Conservation (phyloP, 2,797 vertebrate genomes). For the Garrulus glandarius region DNA sequence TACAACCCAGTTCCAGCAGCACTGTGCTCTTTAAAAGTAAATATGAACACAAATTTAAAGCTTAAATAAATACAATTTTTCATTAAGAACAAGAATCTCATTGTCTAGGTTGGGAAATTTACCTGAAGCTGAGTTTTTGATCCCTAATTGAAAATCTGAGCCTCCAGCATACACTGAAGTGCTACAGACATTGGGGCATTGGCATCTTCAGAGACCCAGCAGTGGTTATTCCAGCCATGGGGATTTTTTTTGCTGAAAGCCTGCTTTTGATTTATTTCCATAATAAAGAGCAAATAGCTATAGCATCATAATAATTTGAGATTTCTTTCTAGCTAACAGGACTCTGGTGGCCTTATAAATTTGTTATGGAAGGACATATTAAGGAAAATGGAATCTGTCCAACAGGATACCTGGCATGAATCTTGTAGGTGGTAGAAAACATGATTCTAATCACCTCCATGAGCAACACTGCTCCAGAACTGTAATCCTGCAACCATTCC, state of each 20-base stretch:
- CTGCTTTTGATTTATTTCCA: constrained; percentile 64
- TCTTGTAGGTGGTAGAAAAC: neutral
- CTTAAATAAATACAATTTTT: constrained; percentile 58
- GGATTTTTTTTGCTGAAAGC: neutral
- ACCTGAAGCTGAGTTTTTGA: constrained; percentile 16
- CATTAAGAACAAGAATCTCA: constrained; percentile 49
- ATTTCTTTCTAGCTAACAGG: constrained; percentile 51
- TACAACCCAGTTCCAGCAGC: neutral
- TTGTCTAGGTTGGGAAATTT: constrained; percentile 59
- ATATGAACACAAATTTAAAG: constrained; percentile 50
- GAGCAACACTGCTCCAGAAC: neutral
- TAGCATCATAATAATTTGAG: constrained; percentile 30
- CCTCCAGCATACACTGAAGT: constrained; percentile 46
- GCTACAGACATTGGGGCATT: constrained; percentile 32
- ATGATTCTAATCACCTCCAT: neutral
- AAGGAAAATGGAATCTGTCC: constrained; percentile 44
- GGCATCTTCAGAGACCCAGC: constrained; percentile 27
- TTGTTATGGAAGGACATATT: constrained; percentile 28
- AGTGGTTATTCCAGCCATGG: neutral
- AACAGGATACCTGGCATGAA: neutral
- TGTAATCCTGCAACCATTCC: neutral
- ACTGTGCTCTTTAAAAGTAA: constrained; percentile 14
- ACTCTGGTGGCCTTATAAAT: constrained; percentile 51
- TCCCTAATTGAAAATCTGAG: constrained; percentile 70
- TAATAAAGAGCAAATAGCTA: constrained; percentile 51